A percentile compares a stretch with the other conserved stretches of the same genome.
Conservation (phyloP, 1,140 invertebrate species). For the Contarinia nasturtii region DNA sequence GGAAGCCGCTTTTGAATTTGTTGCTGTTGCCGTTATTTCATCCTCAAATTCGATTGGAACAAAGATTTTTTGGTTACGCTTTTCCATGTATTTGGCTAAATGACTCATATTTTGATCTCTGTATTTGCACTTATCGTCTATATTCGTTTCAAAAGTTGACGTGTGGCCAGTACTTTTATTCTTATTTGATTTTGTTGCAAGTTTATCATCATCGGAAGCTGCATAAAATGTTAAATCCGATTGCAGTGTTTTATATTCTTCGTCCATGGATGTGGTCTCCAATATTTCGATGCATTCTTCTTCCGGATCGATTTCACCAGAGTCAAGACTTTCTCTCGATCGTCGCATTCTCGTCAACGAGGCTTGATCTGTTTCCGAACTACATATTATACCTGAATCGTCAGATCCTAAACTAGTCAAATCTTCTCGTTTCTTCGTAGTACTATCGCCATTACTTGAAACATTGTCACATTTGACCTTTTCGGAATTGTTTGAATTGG, state of each 20-base stretch:
- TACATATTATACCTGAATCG: constrained; percentile 66
- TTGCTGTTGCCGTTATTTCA: constrained; percentile 1
- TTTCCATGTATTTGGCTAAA: constrained; percentile 14
- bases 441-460: too few species aligned
- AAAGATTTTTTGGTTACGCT: constrained; percentile 2
- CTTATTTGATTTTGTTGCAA: constrained; percentile 15
- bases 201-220: constrained; percentile 13
- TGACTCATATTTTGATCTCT: constrained; percentile 23
- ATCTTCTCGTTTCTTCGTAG: constrained; percentile 34
- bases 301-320: constrained; percentile 38
- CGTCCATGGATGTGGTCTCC: constrained; percentile 22
- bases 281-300: constrained; percentile 26
- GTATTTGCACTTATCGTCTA: constrained; percentile 9
- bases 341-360: constrained; percentile 25
- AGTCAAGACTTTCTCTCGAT: constrained; percentile 49
- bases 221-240: constrained; percentile 18
- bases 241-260: constrained; percentile 19
- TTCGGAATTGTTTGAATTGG: too few species aligned
- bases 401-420: constrained; percentile 62
- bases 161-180: constrained; percentile 10
- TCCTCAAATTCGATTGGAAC: constrained; percentile 5
- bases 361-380: constrained; percentile 35
- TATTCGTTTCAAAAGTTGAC: constrained; percentile 1
- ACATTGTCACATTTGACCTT: too few species aligned
- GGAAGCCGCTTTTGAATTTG: not conserved